phyloP scores from a whole-genome alignment of 2,888 invertebrate species.

The Pedicia rivosa region DNA sequence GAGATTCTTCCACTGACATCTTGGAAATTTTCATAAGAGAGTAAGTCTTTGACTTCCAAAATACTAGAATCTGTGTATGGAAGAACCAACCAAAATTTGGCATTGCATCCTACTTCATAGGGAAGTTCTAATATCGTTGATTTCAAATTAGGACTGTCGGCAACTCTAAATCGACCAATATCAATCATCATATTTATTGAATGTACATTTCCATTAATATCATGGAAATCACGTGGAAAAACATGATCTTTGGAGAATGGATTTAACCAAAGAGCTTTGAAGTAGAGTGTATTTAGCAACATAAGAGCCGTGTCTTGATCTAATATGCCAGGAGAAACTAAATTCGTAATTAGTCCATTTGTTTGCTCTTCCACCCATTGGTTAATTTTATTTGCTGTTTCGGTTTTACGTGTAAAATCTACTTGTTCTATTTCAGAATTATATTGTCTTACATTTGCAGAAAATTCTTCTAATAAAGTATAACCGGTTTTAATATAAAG shows the following conservation, averaged over 20 bases:
- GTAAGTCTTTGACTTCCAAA: too few relatives aligned
- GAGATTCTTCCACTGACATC: too few relatives aligned
- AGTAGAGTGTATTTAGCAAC: not conserved
- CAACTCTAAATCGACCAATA: not conserved
- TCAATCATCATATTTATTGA: not conserved
- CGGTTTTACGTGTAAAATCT: not conserved
- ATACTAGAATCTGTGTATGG: too few relatives aligned
- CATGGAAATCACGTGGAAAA: too few relatives aligned
- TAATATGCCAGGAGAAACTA: not conserved
- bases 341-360: not conserved
- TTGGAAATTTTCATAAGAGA: too few relatives aligned
- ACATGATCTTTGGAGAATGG: not conserved
- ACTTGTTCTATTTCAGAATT: not conserved
- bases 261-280: not conserved
- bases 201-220: not conserved
- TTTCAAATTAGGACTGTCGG: not conserved
- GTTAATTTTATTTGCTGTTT: not conserved
- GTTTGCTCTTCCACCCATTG: not conserved
- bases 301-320: not conserved
- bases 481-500: not conserved
- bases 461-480: not conserved
- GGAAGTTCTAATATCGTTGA: not conserved
- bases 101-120: not conserved
- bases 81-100: not conserved
- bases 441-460: not conserved